phyloP scores from a whole-genome alignment of 35 echinoderm and acorn worm species.

The Acanthaster planci region DNA sequence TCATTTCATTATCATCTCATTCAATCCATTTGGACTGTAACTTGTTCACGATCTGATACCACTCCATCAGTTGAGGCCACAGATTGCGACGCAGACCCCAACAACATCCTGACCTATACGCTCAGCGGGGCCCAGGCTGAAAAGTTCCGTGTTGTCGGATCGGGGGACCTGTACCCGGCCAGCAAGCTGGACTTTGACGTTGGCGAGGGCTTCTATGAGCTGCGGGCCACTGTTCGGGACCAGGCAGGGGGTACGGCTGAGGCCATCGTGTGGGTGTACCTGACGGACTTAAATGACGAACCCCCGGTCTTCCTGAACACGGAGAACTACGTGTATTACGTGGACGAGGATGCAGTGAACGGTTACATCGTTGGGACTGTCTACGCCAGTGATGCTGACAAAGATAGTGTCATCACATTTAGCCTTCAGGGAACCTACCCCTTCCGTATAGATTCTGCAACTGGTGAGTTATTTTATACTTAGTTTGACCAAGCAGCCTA shows the following conservation, averaged over 20 bases:
- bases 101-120: conserved; percentile 58
- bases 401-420: conserved; percentile 42
- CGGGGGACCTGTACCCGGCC: conserved; percentile 44
- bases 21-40: no score
- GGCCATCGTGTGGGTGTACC: conserved; percentile 43
- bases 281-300: conserved; percentile 68
- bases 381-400: conserved; percentile 87
- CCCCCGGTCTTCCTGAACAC: conserved; percentile 65
- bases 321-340: conserved; percentile 58
- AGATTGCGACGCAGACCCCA: conserved; percentile 64
- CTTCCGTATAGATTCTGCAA: conserved; percentile 56
- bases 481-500: background rate
- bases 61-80: conserved; percentile 42
- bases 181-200: conserved; percentile 47
- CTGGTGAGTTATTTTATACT: conserved; percentile 54
- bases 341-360: conserved; percentile 71
- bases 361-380: conserved; percentile 83
- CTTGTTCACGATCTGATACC: no score
- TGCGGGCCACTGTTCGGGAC: conserved; percentile 46
- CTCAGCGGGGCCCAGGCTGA: conserved; percentile 52
- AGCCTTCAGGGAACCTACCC: conserved; percentile 37
- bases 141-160: conserved; percentile 48
- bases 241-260: conserved; percentile 6
- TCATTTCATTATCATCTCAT: no score
- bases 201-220: conserved; percentile 19